Evolutionary conservation across 2,888 invertebrate genomes (phyloP), one percentile per base, ranked within the genome.

Genomic region (Muscina levida): DNA sequence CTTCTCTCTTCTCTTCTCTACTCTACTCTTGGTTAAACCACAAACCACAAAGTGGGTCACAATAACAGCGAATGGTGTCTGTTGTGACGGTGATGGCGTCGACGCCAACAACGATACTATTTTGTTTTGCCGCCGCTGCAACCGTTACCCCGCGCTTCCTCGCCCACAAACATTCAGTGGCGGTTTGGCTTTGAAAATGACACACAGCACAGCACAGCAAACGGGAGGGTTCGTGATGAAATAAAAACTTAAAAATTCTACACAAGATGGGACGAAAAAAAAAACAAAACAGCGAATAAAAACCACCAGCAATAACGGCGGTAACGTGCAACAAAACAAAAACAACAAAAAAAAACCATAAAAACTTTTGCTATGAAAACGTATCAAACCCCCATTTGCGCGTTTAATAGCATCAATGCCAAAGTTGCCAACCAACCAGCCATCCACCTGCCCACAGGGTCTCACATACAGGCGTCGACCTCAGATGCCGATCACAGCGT

Each of bases 151-250:
- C n/a, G 11, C 3, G 26, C n/a, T 56, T 1, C 26, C n/a, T 56
- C 13, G 13, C n/a, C 19, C 81, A 68, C 81, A 77, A 62, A 72
- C 74, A 68, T 77, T 81, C 74, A 81, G 77, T 81, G 77, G 77
- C 77, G 81, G 81, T 77, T 81, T 81, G 75, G 75, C 75, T 81
- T 75, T 72, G 72, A 77, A 75, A 51, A 48, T 17, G 56, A 19
- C 53, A 53, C 53, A 65, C n/a, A 8, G 24, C 19, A 19, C 4
- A 3, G 31, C 8, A 3, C 3, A 5, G 31, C 31, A 31, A 31
- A 31, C 31, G 3, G 31, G 31, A 31, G 31, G 31, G 31, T 31
- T 31, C n/a, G 31, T 31, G 31, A 31, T 31, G 31, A 31, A 31
- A 31, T 31, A 31, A 3, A 5, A 31, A 31, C 3, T 3, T 5